Percentiles rank a stretch among this genome's conserved stretches.
Conservation (phyloP, 2,797 vertebrate species). For the Crax fasciolata region DNA sequence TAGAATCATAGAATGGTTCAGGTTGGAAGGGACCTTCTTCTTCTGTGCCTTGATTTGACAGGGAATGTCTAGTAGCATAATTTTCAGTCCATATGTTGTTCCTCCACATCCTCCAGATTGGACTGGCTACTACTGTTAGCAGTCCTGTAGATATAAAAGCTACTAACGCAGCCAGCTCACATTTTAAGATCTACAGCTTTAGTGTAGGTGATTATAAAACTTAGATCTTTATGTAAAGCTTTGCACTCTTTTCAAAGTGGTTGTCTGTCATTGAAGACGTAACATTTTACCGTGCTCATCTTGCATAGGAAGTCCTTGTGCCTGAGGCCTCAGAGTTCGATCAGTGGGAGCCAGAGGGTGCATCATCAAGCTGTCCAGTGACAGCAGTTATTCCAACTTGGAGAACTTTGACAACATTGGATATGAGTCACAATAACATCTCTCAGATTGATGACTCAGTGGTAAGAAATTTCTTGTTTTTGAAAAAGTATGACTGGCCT, state of each 20-base stretch:
- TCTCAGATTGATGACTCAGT: slow-evolving; percentile 91
- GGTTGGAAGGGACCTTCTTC: too few relatives aligned
- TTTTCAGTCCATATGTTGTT: not conserved
- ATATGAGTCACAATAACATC: slow-evolving; percentile 96
- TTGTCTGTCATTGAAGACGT: slow-evolving; percentile 3
- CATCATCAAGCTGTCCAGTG: slow-evolving; percentile 86
- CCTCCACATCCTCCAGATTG: not conserved
- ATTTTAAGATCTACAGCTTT: not conserved
- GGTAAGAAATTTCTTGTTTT: slow-evolving; percentile 79
- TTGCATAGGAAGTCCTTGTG: slow-evolving; percentile 90
- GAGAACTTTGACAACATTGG: slow-evolving; percentile 93
- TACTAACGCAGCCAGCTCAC: not conserved
- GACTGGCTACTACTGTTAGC: not conserved
- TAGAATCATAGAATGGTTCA: too few relatives aligned
- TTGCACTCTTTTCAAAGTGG: slow-evolving; percentile 16
- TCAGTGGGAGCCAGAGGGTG: slow-evolving; percentile 94
- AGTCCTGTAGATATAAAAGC: not conserved
- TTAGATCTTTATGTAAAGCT: slow-evolving; percentile 19
- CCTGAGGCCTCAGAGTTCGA: slow-evolving; percentile 95
- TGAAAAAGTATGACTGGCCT: not conserved
- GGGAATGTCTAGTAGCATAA: not conserved
- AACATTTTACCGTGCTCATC: slow-evolving; percentile 24
- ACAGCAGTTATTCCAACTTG: slow-evolving; percentile 93
- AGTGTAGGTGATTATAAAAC: slow-evolving; percentile 18
- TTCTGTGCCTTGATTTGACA: not conserved